phyloP scores from a whole-genome alignment of 1,140 invertebrate species.

The Spodoptera litura region DNA sequence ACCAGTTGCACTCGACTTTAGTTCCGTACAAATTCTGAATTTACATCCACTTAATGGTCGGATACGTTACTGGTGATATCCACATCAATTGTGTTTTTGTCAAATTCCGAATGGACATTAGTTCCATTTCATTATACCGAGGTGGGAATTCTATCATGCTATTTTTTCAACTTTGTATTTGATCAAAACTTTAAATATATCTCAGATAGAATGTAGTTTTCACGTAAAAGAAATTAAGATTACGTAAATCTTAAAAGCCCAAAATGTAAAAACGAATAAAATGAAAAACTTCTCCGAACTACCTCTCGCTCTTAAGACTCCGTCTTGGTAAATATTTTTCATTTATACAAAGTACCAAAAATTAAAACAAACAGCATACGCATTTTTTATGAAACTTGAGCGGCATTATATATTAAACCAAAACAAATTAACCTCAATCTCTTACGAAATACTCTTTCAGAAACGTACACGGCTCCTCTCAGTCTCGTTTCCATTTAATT shows the following conservation, averaged over 20 bases:
- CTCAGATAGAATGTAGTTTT: too few species aligned
- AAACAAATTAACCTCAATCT: conserved; percentile 32
- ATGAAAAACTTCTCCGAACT: too few species aligned
- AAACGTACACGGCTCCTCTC: not conserved
- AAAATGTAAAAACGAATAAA: too few species aligned
- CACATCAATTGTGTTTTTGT: not conserved
- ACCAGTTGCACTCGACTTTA: conserved; percentile 43
- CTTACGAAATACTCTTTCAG: conserved; percentile 16
- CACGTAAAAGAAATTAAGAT: too few species aligned
- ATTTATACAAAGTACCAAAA: not conserved
- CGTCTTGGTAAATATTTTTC: too few species aligned
- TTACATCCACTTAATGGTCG: not conserved
- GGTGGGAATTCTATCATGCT: too few species aligned
- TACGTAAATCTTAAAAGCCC: too few species aligned
- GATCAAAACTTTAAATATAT: too few species aligned
- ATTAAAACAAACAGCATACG: not conserved
- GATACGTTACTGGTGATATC: not conserved
- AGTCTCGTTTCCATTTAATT: conserved; percentile 24
- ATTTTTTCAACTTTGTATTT: too few species aligned
- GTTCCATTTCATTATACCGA: too few species aligned
- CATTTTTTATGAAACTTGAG: not conserved
- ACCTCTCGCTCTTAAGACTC: too few species aligned
- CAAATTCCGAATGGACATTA: too few species aligned
- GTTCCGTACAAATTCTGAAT: conserved; percentile 18
- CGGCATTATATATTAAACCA: not conserved